phyloP scores from a whole-genome alignment of 2,888 invertebrate genomes.

The Caenorhabditis japonica region DNA sequence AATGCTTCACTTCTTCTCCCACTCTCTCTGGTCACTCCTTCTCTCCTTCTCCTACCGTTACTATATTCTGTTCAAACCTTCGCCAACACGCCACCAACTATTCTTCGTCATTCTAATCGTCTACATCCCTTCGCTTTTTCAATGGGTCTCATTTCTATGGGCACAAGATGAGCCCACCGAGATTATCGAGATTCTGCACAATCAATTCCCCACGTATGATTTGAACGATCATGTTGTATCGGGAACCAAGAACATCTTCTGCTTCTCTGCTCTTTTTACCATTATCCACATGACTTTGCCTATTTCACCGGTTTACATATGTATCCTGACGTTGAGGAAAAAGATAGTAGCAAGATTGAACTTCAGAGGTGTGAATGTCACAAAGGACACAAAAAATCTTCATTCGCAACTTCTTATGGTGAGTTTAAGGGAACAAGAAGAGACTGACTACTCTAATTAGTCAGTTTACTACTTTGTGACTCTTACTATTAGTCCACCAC shows the following conservation, averaged over 20 bases:
- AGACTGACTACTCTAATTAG: no score
- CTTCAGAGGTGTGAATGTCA: slow-evolving; percentile 10
- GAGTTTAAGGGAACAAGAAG: no score
- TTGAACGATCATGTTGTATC: slow-evolving; percentile 1
- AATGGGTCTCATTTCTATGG: neutral
- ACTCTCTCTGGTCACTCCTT: slow-evolving; percentile 24
- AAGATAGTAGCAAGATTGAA: slow-evolving; percentile 17
- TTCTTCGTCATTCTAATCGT: slow-evolving; percentile 3
- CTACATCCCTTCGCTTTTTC: slow-evolving; percentile 24
- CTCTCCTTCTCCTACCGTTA: slow-evolving; percentile 22
- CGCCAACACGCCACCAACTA: slow-evolving; percentile 3
- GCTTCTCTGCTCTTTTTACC: slow-evolving; percentile 14
- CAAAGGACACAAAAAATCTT: slow-evolving; percentile 15
- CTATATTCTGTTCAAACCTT: slow-evolving; percentile 9
- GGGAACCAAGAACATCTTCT: neutral
- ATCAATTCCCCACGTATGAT: slow-evolving; percentile 12
- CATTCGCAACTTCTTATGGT: slow-evolving; percentile 29
- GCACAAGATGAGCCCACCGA: slow-evolving; percentile 7
- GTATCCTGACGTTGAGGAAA: slow-evolving; percentile 12
- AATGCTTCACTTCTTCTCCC: slow-evolving; percentile 32
- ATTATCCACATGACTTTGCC: slow-evolving; percentile 33
- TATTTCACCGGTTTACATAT: slow-evolving; percentile 17
- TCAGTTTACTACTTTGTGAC: no score
- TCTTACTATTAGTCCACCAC: no score
- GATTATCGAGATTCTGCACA: slow-evolving; percentile 2